Evolutionary conservation across 2,888 invertebrate genomes (phyloP).

Genomic region (Metopia argyrocephala): DNA sequence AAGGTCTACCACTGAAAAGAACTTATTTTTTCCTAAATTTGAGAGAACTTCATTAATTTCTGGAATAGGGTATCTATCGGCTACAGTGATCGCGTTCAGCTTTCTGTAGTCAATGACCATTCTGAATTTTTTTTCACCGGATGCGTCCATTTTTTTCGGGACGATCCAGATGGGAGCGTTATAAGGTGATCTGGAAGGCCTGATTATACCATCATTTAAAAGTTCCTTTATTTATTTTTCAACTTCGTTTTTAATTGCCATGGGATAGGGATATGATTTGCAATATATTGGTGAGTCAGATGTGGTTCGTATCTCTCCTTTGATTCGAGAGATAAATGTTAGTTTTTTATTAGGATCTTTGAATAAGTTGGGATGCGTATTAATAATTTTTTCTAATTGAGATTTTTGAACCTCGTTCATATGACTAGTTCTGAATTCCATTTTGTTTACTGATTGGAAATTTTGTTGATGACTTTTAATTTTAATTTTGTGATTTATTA

Average conservation of each 20-base stretch:
- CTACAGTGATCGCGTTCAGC: slow-evolving; percentile 9
- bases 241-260: slow-evolving; percentile 8
- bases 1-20: slow-evolving; percentile 16
- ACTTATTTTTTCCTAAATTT: slow-evolving; percentile 26
- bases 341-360: slow-evolving; percentile 23
- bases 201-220: slow-evolving; percentile 11
- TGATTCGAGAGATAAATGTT: slow-evolving; percentile 5
- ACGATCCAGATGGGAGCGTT: slow-evolving; percentile 15
- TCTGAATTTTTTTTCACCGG: slow-evolving; percentile 33
- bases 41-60: slow-evolving; percentile 31
- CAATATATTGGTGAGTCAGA: slow-evolving; percentile 14
- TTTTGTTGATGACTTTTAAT: slow-evolving; percentile 3
- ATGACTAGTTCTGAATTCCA: slow-evolving; percentile 25
- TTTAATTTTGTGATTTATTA: neutral
- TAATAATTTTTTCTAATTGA: slow-evolving; percentile 28
- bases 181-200: slow-evolving; percentile 16
- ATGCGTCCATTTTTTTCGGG: slow-evolving; percentile 25
- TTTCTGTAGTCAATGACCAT: slow-evolving; percentile 43
- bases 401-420: slow-evolving; percentile 19
- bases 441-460: neutral
- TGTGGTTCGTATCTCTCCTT: slow-evolving; percentile 12
- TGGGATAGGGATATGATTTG: slow-evolving; percentile 16
- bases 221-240: slow-evolving; percentile 27
- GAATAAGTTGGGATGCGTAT: slow-evolving; percentile 13
- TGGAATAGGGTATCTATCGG: slow-evolving; percentile 25